A percentile compares a stretch with the other conserved stretches of the same genome.
Evolutionary conservation across 1,140 invertebrate species (phyloP).

Genomic region (Epicauta chinensis): DNA sequence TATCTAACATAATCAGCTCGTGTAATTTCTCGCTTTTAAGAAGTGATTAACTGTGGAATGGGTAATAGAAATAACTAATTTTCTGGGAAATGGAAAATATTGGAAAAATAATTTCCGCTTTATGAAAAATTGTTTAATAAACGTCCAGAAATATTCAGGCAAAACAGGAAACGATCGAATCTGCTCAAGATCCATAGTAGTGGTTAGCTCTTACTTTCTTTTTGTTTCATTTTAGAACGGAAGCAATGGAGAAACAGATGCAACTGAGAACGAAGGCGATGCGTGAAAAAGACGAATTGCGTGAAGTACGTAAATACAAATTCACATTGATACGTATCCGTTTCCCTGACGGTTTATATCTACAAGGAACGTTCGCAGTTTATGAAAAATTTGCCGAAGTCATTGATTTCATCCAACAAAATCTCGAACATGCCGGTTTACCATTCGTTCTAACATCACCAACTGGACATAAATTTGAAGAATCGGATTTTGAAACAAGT

Average conservation of each 20-base stretch:
- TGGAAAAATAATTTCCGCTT: no score
- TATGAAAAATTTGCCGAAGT: constrained; percentile 67
- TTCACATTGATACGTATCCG: constrained; percentile 77
- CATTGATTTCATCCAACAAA: constrained; percentile 65
- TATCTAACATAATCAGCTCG: no score
- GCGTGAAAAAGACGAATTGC: constrained; percentile 77
- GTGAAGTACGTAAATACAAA: constrained; percentile 74
- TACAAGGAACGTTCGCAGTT: constrained; percentile 79
- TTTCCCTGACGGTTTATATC: constrained; percentile 79
- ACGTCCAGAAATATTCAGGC: no score
- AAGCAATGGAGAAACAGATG: constrained; percentile 70
- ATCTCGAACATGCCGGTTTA: constrained; percentile 56
- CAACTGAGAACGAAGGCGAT: constrained; percentile 88
- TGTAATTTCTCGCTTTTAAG: no score
- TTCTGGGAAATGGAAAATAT: no score
- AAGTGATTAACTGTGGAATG: no score
- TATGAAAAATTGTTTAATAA: no score
- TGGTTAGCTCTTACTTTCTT: no score
- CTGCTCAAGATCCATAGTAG: no score
- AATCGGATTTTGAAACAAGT: constrained; percentile 57
- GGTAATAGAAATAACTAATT: no score
- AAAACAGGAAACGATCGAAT: no score
- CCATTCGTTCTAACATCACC: constrained; percentile 60
- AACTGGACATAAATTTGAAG: constrained; percentile 56
- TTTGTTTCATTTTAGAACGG: constrained; percentile 49